phyloP scores from a whole-genome alignment of 2,888 invertebrate species.

The Pheosia gnoma region DNA sequence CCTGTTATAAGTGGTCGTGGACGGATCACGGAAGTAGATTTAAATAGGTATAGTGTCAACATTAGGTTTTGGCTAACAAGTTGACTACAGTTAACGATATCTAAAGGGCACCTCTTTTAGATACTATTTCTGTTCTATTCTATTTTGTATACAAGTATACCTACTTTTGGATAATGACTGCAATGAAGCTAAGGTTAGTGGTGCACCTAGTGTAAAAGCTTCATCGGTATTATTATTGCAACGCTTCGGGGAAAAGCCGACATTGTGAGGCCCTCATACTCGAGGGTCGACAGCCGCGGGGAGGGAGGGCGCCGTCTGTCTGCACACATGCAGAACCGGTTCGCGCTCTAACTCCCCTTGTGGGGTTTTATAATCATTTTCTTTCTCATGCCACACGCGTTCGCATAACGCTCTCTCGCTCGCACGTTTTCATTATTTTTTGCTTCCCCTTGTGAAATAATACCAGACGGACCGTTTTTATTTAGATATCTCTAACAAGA shows the following conservation, averaged over 20 bases:
- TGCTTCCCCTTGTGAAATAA: conserved; percentile 79
- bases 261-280: conserved; percentile 73
- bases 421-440: conserved; percentile 81
- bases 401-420: conserved; percentile 69
- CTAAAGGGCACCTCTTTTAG: conserved; percentile 27
- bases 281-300: conserved; percentile 78
- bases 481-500: conserved; percentile 63
- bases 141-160: background rate
- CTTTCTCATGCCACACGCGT: conserved; percentile 72
- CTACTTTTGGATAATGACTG: conserved; percentile 11
- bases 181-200: conserved; percentile 20
- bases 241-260: conserved; percentile 73
- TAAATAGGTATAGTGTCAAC: conserved; percentile 33
- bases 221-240: conserved; percentile 73
- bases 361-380: conserved; percentile 68
- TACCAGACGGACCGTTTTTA: conserved; percentile 75
- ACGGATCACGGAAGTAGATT: conserved; percentile 32
- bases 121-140: conserved; percentile 9
- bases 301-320: conserved; percentile 74
- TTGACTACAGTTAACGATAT: conserved; percentile 28
- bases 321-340: conserved; percentile 83
- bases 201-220: conserved; percentile 29
- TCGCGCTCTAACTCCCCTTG: conserved; percentile 77
- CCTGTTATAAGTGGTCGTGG: conserved; percentile 38
- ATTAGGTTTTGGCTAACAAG: conserved; percentile 25